Base-by-base conservation (phyloP, 2,113 vertebrate genomes). In the Chaetorhynchus papuensis region DNA sequence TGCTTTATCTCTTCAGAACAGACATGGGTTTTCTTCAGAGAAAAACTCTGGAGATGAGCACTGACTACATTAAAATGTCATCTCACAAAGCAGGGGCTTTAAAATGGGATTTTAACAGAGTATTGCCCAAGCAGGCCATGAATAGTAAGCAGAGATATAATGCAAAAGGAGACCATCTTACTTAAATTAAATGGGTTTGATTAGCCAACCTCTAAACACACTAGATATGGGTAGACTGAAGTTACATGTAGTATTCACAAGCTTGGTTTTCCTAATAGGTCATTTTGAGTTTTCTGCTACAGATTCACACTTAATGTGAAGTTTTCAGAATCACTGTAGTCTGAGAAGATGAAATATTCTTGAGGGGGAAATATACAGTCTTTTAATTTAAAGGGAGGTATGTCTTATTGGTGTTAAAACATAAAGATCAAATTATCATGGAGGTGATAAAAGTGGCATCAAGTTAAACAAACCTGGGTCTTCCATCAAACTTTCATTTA, bases 1-100 rank as follows among this genome's bases (percentile, higher is more conserved):
- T 86, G 44, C 63, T 94, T 96, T 97, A 97, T 97, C 95, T 95
- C 82, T 0, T 9, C 63, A 59, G 71, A 96, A 87, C 96, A 96
- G 93, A 71, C 3, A 1, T 2, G 1, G 30, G 17, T 59, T 66
- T 87, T 69, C 91, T 89, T 41, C 5, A 1, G 9, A 54, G 68
- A 37, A 85, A 81, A 91, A 89, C 66, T 95, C 82, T 45, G 37
- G 63, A 93, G 85, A 83, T 92, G 93, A 90, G 42, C 50, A 76
- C 74, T 71, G 84, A 84, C 83, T 95, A 16, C 92, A 90, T 88
- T 86, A 96, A 95, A 95, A 86, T 94, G 82, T 86, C 87, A 80
- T 86, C 68, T 93, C 52, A 66, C 52, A 88, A 63, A 85, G 63
- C 78, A 91, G 44, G 13, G 50, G 5, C 37, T 86, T 95, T 85